Percentiles rank a stretch among this genome's conserved stretches.
These are phyloP conservation scores for Puntigrus tetrazona DNA, from an alignment of 2,113 vertebrate genomes.

Conservation along the genomic window DNA sequence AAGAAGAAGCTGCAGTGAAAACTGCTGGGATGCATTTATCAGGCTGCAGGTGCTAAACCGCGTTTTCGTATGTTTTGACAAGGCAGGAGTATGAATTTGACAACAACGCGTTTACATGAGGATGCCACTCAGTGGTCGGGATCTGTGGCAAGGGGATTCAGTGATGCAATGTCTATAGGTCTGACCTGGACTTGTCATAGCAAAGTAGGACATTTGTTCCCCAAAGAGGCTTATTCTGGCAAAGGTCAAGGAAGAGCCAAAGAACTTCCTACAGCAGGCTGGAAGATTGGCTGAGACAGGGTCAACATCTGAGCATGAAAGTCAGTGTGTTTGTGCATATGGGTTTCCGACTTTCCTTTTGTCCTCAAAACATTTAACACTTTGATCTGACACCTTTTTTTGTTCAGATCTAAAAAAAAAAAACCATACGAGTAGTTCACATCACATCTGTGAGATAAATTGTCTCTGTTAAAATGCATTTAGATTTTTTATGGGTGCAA, in stretches of 20 bases:
- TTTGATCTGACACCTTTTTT: not conserved
- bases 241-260: constrained; percentile 64
- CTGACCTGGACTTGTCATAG: constrained; percentile 60
- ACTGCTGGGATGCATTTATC: not conserved
- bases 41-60: constrained; percentile 9
- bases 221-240: constrained; percentile 67
- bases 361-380: constrained; percentile 23
- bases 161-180: constrained; percentile 9
- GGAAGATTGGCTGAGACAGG: not conserved
- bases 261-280: constrained; percentile 22
- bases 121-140: constrained; percentile 18
- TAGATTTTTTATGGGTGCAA: not conserved
- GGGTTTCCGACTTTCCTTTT: not conserved
- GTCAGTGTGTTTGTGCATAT: not conserved
- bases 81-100: not conserved
- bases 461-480: not conserved
- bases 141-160: not conserved
- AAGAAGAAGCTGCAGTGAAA: constrained; percentile 10
- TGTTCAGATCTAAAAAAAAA: not conserved
- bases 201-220: constrained; percentile 70
- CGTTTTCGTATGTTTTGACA: constrained; percentile 14
- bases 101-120: not conserved
- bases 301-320: constrained; percentile 19
- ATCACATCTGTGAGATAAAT: not conserved
- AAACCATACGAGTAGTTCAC: not conserved